These are phyloP conservation scores for Bombus picipes DNA, from an alignment of 1,140 invertebrate genomes.

Conservation along the genomic window DNA sequence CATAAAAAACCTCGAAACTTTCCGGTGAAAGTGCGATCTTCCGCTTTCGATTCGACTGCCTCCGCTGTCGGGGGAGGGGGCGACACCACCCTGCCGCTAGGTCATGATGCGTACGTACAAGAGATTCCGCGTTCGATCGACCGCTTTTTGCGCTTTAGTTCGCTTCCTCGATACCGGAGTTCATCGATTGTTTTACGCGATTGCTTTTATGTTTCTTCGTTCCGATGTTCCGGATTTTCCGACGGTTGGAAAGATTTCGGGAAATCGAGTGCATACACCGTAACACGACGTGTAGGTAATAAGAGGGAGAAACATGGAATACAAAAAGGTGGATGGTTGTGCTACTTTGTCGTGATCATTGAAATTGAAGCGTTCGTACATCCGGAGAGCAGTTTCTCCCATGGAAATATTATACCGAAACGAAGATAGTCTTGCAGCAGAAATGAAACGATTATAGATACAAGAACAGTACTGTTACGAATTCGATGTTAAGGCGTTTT, in stretches of 20 bases:
- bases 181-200: not conserved
- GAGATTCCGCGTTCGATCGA: slow-evolving; percentile 22
- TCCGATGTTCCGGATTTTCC: not conserved
- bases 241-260: not conserved
- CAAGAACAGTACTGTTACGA: too few relatives aligned
- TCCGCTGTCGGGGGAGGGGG: not conserved
- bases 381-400: too few relatives aligned
- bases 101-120: slow-evolving; percentile 4
- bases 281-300: too few relatives aligned
- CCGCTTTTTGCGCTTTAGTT: not conserved
- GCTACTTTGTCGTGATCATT: too few relatives aligned
- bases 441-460: too few relatives aligned
- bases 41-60: slow-evolving; percentile 55
- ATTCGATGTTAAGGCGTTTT: too few relatives aligned
- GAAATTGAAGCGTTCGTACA: too few relatives aligned
- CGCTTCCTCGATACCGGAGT: not conserved
- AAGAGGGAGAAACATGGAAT: too few relatives aligned
- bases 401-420: too few relatives aligned
- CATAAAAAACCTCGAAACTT: slow-evolving; percentile 69
- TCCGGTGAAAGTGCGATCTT: slow-evolving; percentile 60
- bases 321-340: too few relatives aligned
- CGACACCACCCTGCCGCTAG: not conserved
- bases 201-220: not conserved
- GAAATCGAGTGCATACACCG: not conserved
- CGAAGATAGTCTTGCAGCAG: too few relatives aligned